Conservation (phyloP, 2,113 vertebrate species). For the Pipa parva region DNA sequence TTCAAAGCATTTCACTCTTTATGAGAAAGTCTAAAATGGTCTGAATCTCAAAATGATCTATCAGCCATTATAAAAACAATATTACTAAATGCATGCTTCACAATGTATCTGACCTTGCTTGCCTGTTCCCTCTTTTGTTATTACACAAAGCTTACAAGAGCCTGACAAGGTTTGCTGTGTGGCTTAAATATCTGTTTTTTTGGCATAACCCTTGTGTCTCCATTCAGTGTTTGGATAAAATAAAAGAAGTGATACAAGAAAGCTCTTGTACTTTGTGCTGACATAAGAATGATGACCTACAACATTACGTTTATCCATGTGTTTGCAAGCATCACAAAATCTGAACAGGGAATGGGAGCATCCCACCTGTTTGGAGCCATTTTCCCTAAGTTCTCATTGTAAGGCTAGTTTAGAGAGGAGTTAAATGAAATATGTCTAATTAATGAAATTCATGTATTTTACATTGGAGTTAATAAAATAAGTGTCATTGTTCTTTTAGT, state of each 20-base stretch:
- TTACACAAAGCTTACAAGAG: constrained; percentile 19
- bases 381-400: too few relatives aligned
- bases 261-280: constrained; percentile 13
- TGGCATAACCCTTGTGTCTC: constrained; percentile 26
- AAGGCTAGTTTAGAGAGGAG: too few relatives aligned
- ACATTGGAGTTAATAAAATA: too few relatives aligned
- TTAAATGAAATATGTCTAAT: too few relatives aligned
- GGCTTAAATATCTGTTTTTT: constrained; percentile 29
- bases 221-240: constrained; percentile 21
- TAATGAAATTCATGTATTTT: too few relatives aligned
- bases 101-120: constrained; percentile 18
- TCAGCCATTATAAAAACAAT: constrained; percentile 27
- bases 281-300: not conserved
- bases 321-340: not conserved
- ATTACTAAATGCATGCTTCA: constrained; percentile 24
- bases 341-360: too few relatives aligned
- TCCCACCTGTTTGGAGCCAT: too few relatives aligned
- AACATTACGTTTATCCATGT: not conserved
- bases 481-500: too few relatives aligned
- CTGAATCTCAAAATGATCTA: constrained; percentile 24
- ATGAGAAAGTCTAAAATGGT: constrained; percentile 17
- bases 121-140: constrained; percentile 8
- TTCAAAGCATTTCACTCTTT: not conserved
- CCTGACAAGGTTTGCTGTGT: constrained; percentile 9
- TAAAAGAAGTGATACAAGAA: constrained; percentile 17